Evolutionary conservation across 35 echinoderm and acorn worm genomes (phyloP).

Genomic region (Stichopus chloronotus): DNA sequence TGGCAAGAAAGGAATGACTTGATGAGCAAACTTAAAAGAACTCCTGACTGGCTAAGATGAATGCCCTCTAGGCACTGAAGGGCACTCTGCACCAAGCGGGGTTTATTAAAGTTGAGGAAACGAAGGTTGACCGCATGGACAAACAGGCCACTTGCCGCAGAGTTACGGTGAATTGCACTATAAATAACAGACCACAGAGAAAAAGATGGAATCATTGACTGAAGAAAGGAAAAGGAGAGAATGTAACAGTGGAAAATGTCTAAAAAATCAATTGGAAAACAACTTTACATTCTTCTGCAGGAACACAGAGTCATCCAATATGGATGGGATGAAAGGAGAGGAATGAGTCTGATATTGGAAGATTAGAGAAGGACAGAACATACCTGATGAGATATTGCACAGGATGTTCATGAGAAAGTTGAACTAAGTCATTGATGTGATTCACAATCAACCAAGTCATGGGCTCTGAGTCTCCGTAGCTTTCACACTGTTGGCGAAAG

Average conservation of each 20-base stretch:
- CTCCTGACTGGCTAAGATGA: conserved; percentile 90
- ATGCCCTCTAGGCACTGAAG: conserved; percentile 85
- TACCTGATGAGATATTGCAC: conserved; percentile 99
- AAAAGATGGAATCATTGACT: background rate
- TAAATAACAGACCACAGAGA: background rate
- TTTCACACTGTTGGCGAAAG: conserved; percentile 80
- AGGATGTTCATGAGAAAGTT: conserved; percentile 93
- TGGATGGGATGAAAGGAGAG: too few species aligned
- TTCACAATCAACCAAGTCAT: conserved; percentile 97
- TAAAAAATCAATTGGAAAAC: too few species aligned
- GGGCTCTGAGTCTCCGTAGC: conserved; percentile 90
- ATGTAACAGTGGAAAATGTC: too few species aligned
- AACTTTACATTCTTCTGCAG: too few species aligned
- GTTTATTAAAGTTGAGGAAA: conserved; percentile 73
- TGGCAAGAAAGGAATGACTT: conserved; percentile 80
- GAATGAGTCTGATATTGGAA: background rate
- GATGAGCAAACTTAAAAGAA: conserved; percentile 76
- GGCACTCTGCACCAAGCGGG: conserved; percentile 76
- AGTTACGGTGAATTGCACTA: conserved; percentile 97
- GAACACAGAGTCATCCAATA: too few species aligned
- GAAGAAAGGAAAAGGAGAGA: background rate
- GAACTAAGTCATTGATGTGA: conserved; percentile 94
- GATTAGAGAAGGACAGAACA: background rate
- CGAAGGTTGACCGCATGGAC: conserved; percentile 83
- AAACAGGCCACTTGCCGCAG: conserved; percentile 92